Base-by-base conservation (phyloP, 1,140 invertebrate genomes). In the Babylonia areolata region DNA sequence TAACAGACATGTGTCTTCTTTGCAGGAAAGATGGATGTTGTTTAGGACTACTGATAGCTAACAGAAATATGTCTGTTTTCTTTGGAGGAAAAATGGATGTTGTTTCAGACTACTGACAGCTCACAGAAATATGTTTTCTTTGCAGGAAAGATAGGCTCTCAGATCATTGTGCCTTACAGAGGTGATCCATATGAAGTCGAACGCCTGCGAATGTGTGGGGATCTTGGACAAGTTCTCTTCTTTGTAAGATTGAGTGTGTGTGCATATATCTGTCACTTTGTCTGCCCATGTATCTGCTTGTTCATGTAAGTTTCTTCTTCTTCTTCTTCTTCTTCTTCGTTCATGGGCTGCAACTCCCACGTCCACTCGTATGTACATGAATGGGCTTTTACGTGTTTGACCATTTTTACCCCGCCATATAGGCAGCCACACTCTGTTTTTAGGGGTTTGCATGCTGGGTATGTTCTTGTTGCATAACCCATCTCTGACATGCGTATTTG, bases 191-290 rank as follows among this genome's bases (percentile, higher is more conserved):
- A 98, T 94, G 96, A 97, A 91, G 95, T 96, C 12, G 94, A 96
- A 83, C 95, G 96, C 42, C 94, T 99, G 2, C 98, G 98, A 95
- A 92, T 99, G 2, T 95, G 95, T 90, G 98, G 99, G 64, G 99
- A 99, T 95, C 95, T 99, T 81, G 99, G 99, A 39, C 99, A 99
- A 96, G 96, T 99, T 33, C 94, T 98, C 1, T 99, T 96, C 91
- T 91, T 94, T 89, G 95, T 95, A 91, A 93, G 93, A 88, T 58
- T 58, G 40, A 77, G 15, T 86, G 40, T 64, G 58, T 64, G 58
- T 64, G 58, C 35, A 11, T 73, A 9, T 73, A 31, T 35, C 71
- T 73, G 71, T 73, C 23, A n/a, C 15, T 69, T 28, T 28, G 23
- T 69, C 23, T 69, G 64, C n/a, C 1, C 28, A 23, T 69, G 15